Evolutionary conservation across 2,113 vertebrate genomes (phyloP), one percentile per base, ranked within the genome.

Genomic region (Psittacula cyanocephala): DNA sequence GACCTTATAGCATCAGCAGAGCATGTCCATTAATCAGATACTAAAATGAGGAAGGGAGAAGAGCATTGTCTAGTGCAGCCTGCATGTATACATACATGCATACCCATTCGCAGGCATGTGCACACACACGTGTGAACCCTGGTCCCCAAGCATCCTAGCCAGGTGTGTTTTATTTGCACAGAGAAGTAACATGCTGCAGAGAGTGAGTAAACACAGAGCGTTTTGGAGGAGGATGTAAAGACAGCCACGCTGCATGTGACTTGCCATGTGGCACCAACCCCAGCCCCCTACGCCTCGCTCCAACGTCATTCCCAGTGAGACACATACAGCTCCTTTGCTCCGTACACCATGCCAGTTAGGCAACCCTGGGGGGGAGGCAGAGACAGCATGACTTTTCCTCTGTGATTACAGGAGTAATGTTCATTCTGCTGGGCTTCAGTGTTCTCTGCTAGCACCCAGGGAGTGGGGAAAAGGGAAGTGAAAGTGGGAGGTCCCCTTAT

Each of bases 101-200:
- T 9, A 13, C 3, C 3, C 39, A 35, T 41, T 18, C 70, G 7
- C 7, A 17, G 29, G 33, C 87, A 89, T 4, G 0, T 43, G 77
- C 17, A 3, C 39, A 17, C 28, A 35, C 55, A 67, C 3, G 3
- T 49, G 46, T 62, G 23, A 69, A 3, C 24, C 8, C 43, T 22
- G 39, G 2, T 88, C 29, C 74, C 20, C 0, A 1, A 31, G 52
- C n/a, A 64, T 29, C 35, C 13, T 39, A 9, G 55, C 0, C 4
- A 84, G 71, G 35, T 7, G 37, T 6, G 0, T 25, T 33, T n/a
- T 75, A 2, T 47, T 74, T 5, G 22, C 3, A n/a, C 11, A 10
- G 55, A 52, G 60, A 29, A 71, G 69, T 4, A 20, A n/a, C 0
- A 2, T 9, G 83, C 70, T 77, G 69, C 78, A 60, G 43, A 80